A percentile compares a stretch with the other conserved stretches of the same genome.
These are phyloP conservation scores for Neria commutata DNA, from an alignment of 2,888 invertebrate species.

Conservation along the genomic window DNA sequence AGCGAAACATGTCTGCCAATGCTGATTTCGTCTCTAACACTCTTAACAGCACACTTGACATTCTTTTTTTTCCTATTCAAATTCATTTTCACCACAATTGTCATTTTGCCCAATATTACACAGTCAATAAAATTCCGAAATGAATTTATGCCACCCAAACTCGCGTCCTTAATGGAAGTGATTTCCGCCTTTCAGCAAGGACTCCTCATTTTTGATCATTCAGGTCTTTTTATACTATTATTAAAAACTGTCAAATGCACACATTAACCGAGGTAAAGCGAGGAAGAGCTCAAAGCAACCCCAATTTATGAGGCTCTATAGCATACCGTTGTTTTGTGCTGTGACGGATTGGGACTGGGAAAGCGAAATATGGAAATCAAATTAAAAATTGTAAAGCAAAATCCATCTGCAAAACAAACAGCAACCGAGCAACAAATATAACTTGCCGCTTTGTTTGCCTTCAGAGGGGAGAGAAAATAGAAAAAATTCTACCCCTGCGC, in stretches of 20 bases:
- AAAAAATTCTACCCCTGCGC: neutral
- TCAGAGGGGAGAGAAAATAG: neutral
- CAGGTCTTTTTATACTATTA: neutral
- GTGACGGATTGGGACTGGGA: neutral
- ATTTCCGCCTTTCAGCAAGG: neutral
- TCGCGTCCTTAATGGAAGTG: constrained; percentile 12
- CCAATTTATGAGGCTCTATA: neutral
- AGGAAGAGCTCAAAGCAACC: neutral
- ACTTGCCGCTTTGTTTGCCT: too few relatives aligned
- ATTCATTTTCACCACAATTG: too few relatives aligned
- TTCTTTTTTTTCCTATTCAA: too few relatives aligned
- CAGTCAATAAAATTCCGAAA: constrained; percentile 24
- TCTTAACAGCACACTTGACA: too few relatives aligned
- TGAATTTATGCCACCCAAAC: constrained; percentile 21
- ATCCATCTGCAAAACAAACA: constrained; percentile 17
- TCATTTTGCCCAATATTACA: constrained; percentile 15
- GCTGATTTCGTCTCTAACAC: too few relatives aligned
- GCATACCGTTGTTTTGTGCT: too few relatives aligned
- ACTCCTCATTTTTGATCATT: too few relatives aligned
- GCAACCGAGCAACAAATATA: neutral
- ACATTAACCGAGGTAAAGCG: neutral
- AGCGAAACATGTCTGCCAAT: too few relatives aligned
- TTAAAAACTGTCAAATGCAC: constrained; percentile 25
- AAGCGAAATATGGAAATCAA: constrained; percentile 13
- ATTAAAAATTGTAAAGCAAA: constrained; percentile 15